Conservation (phyloP, 2,797 vertebrate genomes). For the Sciurus vulgaris region DNA sequence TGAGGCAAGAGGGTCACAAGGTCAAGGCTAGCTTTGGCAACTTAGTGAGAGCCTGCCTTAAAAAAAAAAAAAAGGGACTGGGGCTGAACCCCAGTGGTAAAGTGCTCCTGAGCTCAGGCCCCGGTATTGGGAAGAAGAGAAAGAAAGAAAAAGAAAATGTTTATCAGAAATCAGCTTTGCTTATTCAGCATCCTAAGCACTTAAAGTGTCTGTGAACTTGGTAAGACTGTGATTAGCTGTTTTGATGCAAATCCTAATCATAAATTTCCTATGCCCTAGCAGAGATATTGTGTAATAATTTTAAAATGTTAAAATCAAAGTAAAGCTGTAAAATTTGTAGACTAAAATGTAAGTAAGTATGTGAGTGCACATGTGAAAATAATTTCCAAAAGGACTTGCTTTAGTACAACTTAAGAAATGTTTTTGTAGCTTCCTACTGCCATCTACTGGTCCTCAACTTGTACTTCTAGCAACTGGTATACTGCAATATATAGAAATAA, state of each 20-base stretch:
- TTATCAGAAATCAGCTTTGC: slow-evolving; percentile 9
- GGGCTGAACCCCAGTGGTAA: too few species aligned
- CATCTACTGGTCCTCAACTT: slow-evolving; percentile 80
- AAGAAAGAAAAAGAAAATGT: too few species aligned
- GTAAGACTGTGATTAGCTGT: neutral
- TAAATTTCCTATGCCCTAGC: neutral
- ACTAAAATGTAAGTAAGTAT: slow-evolving; percentile 57
- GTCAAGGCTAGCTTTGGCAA: too few species aligned
- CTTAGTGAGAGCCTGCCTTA: too few species aligned
- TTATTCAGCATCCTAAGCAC: neutral
- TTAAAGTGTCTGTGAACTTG: neutral
- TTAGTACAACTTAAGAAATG: neutral
- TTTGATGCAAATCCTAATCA: slow-evolving; percentile 30
- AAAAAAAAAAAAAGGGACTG: too few species aligned
- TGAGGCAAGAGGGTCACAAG: too few species aligned
- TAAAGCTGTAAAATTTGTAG: slow-evolving; percentile 11
- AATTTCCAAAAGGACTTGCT: slow-evolving; percentile 50
- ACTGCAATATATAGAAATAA: neutral
- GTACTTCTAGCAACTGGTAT: neutral
- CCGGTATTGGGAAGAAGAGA: too few species aligned
- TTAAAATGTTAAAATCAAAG: slow-evolving; percentile 22
- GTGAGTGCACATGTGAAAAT: slow-evolving; percentile 6
- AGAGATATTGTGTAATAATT: neutral
- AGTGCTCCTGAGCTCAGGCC: too few species aligned
- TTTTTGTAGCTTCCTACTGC: slow-evolving; percentile 76